Evolutionary conservation across 2,113 vertebrate species (phyloP), one percentile per base, ranked within the genome.

Genomic region (Circaetus cinerascens): DNA sequence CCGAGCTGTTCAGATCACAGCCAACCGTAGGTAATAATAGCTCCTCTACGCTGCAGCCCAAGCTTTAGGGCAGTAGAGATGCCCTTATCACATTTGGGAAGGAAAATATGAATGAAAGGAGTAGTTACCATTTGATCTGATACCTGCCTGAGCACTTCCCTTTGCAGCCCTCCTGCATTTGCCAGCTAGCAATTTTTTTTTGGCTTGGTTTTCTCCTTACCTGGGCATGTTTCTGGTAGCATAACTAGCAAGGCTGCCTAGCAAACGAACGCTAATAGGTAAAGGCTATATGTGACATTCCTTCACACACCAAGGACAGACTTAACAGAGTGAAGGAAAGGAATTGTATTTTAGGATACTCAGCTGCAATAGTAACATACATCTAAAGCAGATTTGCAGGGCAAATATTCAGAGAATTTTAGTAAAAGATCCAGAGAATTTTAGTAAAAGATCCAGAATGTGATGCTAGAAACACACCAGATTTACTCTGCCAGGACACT

Each of bases 221-320:
- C n/a, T 59, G n/a, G 15, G 3, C 9, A 7, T 8, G 11, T 20
- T 92, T 64, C 32, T 45, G 57, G 16, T 8, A 40, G 32, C 46
- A 5, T 5, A 77, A 55, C 9, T 55, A 86, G 27, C 13, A n/a
- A 71, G 21, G 32, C 19, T 71, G 60, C 63, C 51, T 26, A 81
- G 29, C 9, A 72, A 79, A 67, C 0, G 1, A 82, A 50, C 36
- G 10, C 38, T 21, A 10, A 59, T 0, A 62, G 9, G 20, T 18
- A 45, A 38, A 62, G 11, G 29, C 16, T 56, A 13, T 11, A 21
- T 0, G 27, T 60, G 51, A 48, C 32, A 68, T 66, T 87, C 77
- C 74, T 79, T 69, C 40, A 79, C 30, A 75, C 21, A 29, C 11
- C 43, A 36, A 78, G 23, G n/a, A 21, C 23, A 63, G 59, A 18